phyloP scores from a whole-genome alignment of 1,140 invertebrate species.

The silkworm (Bombyx mori) region DNA sequence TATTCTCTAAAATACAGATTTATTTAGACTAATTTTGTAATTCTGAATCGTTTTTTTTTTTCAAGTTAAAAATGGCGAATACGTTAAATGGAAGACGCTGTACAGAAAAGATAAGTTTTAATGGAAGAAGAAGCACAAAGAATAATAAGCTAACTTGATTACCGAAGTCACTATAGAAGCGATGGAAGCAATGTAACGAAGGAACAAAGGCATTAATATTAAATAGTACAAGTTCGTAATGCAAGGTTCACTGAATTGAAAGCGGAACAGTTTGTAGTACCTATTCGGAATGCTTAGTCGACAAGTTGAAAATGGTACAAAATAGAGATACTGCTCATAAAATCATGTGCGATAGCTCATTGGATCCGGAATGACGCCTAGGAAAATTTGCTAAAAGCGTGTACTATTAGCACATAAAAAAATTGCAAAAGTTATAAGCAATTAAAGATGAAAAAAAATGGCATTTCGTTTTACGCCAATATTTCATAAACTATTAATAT shows the following conservation, averaged over 20 bases:
- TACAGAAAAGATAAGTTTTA: slow-evolving; percentile 23
- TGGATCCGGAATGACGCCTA: no score
- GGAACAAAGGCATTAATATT: slow-evolving; percentile 14
- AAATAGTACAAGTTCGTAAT: slow-evolving; percentile 14
- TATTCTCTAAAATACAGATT: slow-evolving; percentile 5
- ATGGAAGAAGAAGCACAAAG: slow-evolving; percentile 18
- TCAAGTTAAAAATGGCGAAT: slow-evolving; percentile 14
- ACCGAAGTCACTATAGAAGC: not conserved
- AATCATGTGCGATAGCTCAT: no score
- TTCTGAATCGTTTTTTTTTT: slow-evolving; percentile 15
- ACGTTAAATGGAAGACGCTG: slow-evolving; percentile 33
- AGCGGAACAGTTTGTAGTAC: slow-evolving; percentile 10
- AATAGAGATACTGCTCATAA: no score
- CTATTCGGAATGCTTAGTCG: slow-evolving; percentile 21
- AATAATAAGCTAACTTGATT: slow-evolving; percentile 10
- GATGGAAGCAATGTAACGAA: slow-evolving; percentile 10
- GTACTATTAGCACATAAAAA: no score
- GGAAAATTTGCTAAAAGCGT: no score
- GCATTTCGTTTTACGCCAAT: no score
- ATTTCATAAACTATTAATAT: no score
- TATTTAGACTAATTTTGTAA: slow-evolving; percentile 18
- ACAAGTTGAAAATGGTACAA: no score
- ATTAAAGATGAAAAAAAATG: no score
- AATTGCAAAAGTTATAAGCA: no score
- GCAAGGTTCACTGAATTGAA: slow-evolving; percentile 15